A percentile compares a stretch with the other conserved stretches of the same genome.
phyloP scores from a whole-genome alignment of 2,113 vertebrate genomes.

The Leucosticte australis region DNA sequence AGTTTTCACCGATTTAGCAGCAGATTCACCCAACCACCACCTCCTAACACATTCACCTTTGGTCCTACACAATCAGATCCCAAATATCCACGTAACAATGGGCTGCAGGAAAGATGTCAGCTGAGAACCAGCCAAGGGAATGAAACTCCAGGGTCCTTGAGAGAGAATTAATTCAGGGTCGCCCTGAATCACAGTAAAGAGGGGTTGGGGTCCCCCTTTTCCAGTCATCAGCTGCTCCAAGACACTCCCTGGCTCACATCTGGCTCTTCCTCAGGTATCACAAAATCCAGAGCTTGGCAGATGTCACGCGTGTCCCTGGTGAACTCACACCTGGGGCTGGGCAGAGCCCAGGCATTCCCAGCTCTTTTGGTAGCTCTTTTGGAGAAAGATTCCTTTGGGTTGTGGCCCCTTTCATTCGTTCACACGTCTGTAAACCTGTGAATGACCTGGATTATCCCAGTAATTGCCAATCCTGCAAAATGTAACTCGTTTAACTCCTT shows the following conservation, averaged over 20 bases:
- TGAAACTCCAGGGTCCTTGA: neutral
- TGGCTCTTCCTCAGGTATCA: neutral
- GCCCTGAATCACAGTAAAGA: neutral
- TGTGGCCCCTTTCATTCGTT: neutral
- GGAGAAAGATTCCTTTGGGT: neutral
- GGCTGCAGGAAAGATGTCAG: neutral
- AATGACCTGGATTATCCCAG: accelerated
- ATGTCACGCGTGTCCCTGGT: neutral
- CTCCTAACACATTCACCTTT: neutral
- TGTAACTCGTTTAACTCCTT: neutral
- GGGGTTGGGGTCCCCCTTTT: neutral
- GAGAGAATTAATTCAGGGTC: neutral
- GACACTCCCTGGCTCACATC: neutral
- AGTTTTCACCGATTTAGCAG: neutral
- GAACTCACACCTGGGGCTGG: neutral
- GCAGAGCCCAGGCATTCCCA: neutral
- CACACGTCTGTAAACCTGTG: neutral
- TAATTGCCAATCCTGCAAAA: neutral
- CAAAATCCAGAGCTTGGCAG: neutral
- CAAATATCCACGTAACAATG: accelerated
- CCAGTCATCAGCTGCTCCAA: neutral
- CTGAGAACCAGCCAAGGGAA: neutral
- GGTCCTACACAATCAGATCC: neutral
- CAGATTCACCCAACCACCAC: neutral
- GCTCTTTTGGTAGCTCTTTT: neutral